Evolutionary conservation across 2,888 invertebrate species (phyloP).

Genomic region (Diabrotica balteata): DNA sequence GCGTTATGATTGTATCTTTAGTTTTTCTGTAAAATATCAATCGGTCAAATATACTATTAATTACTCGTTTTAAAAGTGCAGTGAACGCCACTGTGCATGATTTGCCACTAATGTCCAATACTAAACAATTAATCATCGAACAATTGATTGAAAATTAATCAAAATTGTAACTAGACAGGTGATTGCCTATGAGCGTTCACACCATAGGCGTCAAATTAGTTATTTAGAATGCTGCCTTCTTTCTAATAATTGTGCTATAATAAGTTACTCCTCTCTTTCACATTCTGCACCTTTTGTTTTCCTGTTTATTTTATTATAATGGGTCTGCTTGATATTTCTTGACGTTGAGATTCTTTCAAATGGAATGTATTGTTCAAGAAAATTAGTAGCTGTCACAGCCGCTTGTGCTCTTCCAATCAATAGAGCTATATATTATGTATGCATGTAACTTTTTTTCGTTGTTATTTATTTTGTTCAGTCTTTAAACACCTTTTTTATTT

Average conservation of each 20-base stretch:
- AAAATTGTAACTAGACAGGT: conserved; percentile 62
- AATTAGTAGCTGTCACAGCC: conserved; percentile 21
- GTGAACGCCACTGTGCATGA: conserved; percentile 38
- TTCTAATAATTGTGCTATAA: conserved; percentile 46
- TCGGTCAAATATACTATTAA: too few species aligned
- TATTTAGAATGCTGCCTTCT: conserved; percentile 52
- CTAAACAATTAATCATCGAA: conserved; percentile 59
- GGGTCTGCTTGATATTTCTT: conserved; percentile 14
- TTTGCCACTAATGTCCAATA: conserved; percentile 49
- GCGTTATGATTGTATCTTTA: too few species aligned
- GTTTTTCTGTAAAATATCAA: too few species aligned
- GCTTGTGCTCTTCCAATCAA: not conserved
- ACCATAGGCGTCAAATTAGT: conserved; percentile 61
- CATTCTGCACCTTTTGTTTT: conserved; percentile 38
- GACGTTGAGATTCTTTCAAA: conserved; percentile 16
- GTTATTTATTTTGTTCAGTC: too few species aligned
- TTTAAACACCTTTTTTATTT: too few species aligned
- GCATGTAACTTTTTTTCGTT: too few species aligned
- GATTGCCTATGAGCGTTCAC: conserved; percentile 61
- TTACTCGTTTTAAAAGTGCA: too few species aligned
- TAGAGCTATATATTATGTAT: too few species aligned
- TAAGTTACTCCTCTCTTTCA: conserved; percentile 35
- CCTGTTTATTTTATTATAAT: conserved; percentile 33
- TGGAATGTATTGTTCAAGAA: conserved; percentile 23
- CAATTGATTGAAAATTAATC: conserved; percentile 63